Conservation (phyloP, 2,888 invertebrate genomes). For the Hydroisotoma schaefferi region DNA sequence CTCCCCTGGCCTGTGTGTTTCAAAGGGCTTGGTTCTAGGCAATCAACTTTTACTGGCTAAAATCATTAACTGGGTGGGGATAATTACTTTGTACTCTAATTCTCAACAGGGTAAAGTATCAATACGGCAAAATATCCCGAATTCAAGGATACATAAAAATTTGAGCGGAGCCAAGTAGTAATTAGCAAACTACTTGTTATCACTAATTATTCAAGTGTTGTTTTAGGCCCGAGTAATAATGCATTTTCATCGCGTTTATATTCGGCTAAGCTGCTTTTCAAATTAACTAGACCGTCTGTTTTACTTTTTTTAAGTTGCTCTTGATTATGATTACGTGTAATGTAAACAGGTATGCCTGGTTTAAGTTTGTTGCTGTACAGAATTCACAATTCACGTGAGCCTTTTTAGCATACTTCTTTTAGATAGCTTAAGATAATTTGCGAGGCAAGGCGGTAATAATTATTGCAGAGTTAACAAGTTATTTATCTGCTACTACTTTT, state of each 20-base stretch:
- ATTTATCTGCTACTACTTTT: too few relatives aligned
- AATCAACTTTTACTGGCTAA: constrained; percentile 27
- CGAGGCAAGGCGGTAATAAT: too few relatives aligned
- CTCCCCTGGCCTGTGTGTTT: too few relatives aligned
- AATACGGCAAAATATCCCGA: constrained; percentile 2
- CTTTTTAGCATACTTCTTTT: too few relatives aligned
- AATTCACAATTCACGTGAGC: too few relatives aligned
- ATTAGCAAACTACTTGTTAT: constrained; percentile 19
- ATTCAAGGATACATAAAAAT: constrained; percentile 2
- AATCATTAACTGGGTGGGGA: constrained; percentile 18
- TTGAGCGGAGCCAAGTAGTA: constrained; percentile 3
- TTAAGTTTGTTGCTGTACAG: too few relatives aligned
- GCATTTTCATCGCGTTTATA: constrained; percentile 29
- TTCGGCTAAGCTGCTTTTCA: too few relatives aligned
- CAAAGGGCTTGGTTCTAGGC: constrained; percentile 22
- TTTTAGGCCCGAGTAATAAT: constrained; percentile 9
- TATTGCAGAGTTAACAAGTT: too few relatives aligned
- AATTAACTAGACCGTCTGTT: neutral
- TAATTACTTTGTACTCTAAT: too few relatives aligned
- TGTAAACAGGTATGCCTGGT: too few relatives aligned
- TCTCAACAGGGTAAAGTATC: constrained; percentile 6
- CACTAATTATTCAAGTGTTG: constrained; percentile 11
- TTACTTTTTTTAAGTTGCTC: neutral
- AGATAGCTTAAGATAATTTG: too few relatives aligned
- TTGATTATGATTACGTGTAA: neutral